phyloP scores from a whole-genome alignment of 2,888 invertebrate species.

The Rotaria magnacalcarata region DNA sequence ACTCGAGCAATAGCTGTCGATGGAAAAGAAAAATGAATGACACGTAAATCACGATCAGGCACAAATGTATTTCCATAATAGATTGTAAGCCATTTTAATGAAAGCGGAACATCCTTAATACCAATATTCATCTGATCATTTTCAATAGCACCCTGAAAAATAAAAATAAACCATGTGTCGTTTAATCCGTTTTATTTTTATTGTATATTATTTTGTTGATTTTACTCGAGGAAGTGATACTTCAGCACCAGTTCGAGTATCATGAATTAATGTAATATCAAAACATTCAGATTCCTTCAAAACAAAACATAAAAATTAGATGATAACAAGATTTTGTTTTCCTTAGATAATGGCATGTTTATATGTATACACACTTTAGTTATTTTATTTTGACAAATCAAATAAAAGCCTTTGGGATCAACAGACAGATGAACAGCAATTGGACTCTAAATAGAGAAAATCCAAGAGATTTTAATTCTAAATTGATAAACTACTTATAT shows the following conservation, averaged over 20 bases:
- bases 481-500: no score
- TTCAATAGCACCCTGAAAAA: background rate
- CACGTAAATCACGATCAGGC: background rate
- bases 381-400: background rate
- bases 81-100: background rate
- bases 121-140: background rate
- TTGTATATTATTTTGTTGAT: background rate
- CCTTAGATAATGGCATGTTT: no score
- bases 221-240: background rate
- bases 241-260: background rate
- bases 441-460: background rate
- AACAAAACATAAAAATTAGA: no score
- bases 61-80: constrained; percentile 27
- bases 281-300: background rate
- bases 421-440: background rate
- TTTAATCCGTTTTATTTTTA: no score
- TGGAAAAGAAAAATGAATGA: background rate
- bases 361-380: background rate
- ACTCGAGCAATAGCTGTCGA: background rate
- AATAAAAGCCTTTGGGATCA: background rate
- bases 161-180: no score
- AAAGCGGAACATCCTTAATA: background rate
- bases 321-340: no score
- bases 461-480: no score
- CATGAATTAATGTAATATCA: constrained; percentile 3